Percentiles rank a stretch among this genome's conserved stretches.
phyloP scores from a whole-genome alignment of 2,113 vertebrate genomes.

The Ardeotis arabs region DNA sequence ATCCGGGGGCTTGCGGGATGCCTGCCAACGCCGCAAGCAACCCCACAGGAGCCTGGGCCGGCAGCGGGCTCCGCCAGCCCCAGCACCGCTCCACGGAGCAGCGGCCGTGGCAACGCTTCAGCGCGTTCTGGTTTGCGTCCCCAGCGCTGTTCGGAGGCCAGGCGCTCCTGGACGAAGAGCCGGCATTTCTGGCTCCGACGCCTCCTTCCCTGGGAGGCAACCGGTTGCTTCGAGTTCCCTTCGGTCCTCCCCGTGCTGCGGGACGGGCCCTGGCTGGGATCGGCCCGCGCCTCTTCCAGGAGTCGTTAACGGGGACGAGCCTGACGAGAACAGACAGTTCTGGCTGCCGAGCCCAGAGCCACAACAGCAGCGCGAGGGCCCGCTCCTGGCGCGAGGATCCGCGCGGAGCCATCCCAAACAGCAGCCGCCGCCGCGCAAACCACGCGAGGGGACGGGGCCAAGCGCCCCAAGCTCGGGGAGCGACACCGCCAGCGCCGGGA shows the following conservation, averaged over 20 bases:
- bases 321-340: background rate
- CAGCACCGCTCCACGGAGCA: background rate
- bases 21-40: too few relatives aligned
- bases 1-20: too few relatives aligned
- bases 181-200: background rate
- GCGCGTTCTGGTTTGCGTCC: background rate
- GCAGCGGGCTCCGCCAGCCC: background rate
- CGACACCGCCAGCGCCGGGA: accelerated
- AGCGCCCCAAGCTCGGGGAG: background rate
- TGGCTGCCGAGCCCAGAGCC: background rate
- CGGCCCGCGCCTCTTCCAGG: background rate
- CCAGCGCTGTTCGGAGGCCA: background rate
- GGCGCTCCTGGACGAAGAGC: background rate
- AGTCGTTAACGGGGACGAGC: background rate
- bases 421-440: accelerated
- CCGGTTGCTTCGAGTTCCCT: background rate
- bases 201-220: background rate
- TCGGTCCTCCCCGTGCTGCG: background rate
- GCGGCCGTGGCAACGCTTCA: background rate
- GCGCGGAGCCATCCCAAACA: background rate
- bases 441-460: background rate
- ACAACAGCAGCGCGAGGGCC: background rate
- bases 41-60: too few relatives aligned
- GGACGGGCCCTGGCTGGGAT: background rate
- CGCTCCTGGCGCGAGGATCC: accelerated